Evolutionary conservation across 2,797 vertebrate genomes (phyloP).

Genomic region (Eulemur rubriventer): DNA sequence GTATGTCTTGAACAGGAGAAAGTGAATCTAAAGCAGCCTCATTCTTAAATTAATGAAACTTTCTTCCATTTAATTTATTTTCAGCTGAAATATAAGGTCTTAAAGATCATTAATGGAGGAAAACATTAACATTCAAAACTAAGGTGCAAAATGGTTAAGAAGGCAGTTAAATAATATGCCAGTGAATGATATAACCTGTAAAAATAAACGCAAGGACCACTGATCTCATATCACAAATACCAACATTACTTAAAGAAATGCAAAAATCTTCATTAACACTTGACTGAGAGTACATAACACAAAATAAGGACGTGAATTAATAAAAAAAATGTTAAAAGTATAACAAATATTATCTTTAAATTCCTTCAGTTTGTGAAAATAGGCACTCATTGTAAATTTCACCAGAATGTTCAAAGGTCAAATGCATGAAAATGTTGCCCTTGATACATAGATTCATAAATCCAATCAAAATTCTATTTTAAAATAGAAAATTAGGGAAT

Average conservation of each 20-base stretch:
- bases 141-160: conserved; percentile 75
- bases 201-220: conserved; percentile 76
- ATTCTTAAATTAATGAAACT: conserved; percentile 81
- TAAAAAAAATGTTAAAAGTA: neutral
- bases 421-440: neutral
- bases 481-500: neutral
- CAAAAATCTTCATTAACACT: conserved; percentile 71
- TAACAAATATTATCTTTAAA: conserved; percentile 40
- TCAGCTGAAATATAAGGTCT: conserved; percentile 78
- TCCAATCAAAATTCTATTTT: neutral
- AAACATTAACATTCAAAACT: conserved; percentile 72
- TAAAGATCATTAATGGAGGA: conserved; percentile 75
- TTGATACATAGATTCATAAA: neutral
- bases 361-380: neutral
- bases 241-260: conserved; percentile 58
- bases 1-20: conserved; percentile 73
- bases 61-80: conserved; percentile 78
- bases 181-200: conserved; percentile 18
- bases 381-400: neutral
- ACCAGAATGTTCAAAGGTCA: neutral
- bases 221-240: conserved; percentile 68
- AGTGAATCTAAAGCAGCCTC: conserved; percentile 74
- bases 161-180: conserved; percentile 58
- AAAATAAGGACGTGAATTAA: neutral
- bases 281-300: conserved; percentile 46